These are phyloP conservation scores for Petrocephalus microphthalmus DNA, from an alignment of 2,113 vertebrate genomes.

Conservation along the genomic window DNA sequence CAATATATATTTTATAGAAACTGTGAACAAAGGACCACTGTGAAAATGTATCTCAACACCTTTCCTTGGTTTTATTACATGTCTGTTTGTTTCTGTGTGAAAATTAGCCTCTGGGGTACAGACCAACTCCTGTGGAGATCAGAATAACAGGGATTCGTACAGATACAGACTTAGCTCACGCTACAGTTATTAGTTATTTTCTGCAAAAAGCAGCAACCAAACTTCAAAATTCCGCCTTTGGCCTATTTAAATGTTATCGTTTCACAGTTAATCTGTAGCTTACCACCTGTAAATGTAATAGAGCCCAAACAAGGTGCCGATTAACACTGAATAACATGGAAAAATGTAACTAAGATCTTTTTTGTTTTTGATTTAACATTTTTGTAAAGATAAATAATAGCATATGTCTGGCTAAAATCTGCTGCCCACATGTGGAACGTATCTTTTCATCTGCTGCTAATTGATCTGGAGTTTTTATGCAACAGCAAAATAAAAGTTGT, in stretches of 20 bases:
- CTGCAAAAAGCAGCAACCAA: not conserved
- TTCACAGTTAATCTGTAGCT: not conserved
- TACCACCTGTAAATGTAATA: not conserved
- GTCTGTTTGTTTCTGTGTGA: not conserved
- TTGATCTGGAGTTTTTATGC: constrained; percentile 14
- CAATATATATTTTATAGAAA: not conserved
- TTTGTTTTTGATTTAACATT: constrained; percentile 36
- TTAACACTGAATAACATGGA: not conserved
- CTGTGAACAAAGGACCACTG: not conserved
- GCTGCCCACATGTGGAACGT: constrained; percentile 29
- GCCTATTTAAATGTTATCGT: not conserved
- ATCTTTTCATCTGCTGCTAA: constrained; percentile 22
- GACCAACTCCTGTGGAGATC: not conserved
- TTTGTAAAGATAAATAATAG: constrained; percentile 43
- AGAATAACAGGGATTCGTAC: not conserved
- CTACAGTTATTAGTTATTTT: not conserved
- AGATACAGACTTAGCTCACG: not conserved
- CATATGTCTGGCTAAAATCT: constrained; percentile 38
- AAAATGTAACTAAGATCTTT: not conserved
- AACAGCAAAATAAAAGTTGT: constrained; percentile 4
- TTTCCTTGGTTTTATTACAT: not conserved
- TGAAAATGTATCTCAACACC: not conserved
- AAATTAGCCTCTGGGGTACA: not conserved
- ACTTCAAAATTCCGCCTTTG: not conserved
- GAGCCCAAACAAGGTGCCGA: not conserved